Evolutionary conservation across 2,113 vertebrate species (phyloP), one percentile per base, ranked within the genome.

Genomic region (Pimephales promelas): DNA sequence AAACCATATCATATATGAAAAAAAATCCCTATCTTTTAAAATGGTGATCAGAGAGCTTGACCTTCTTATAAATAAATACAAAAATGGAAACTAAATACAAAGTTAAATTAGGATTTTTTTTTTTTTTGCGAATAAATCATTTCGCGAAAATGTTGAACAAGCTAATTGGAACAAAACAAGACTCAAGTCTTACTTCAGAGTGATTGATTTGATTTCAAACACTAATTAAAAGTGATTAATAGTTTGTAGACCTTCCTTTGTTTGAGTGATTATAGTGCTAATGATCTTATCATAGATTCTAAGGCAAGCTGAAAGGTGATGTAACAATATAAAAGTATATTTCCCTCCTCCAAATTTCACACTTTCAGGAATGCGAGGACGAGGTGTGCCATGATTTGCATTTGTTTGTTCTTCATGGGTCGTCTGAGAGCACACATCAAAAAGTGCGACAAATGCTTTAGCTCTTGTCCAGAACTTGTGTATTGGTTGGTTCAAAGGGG

Each of bases 391-490:
- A 36, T 0, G 62, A 68, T 81, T 91, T 87, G 91, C 88, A 91
- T 91, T 89, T 93, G 92, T 90, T 90, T 78, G 84, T 85, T 81
- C 78, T 80, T 66, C 88, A 47, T 70, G 2, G 83, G 76, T 62
- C 86, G 84, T 85, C 88, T 82, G 13, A 83, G 85, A 86, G 92
- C 90, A 93, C 90, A 92, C 92, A 89, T 93, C 93, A 95, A 93
- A 94, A 73, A 91, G 92, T 78, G 86, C 88, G 86, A 91, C 91
- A 92, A 80, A 91, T 92, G 90, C 89, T 73, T 14, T 83, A 90
- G 92, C 91, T 89, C 91, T 28, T 84, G 89, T 87, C 89, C 84
- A 88, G 90, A 72, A 66, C 87, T 83, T 91, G 79, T 90, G 92
- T 93, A 91, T 92, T 93, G 89, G 88, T 71, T 47, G 71, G 71